phyloP scores from a whole-genome alignment of 2,113 vertebrate genomes.

The Potamarius usumacintae region DNA sequence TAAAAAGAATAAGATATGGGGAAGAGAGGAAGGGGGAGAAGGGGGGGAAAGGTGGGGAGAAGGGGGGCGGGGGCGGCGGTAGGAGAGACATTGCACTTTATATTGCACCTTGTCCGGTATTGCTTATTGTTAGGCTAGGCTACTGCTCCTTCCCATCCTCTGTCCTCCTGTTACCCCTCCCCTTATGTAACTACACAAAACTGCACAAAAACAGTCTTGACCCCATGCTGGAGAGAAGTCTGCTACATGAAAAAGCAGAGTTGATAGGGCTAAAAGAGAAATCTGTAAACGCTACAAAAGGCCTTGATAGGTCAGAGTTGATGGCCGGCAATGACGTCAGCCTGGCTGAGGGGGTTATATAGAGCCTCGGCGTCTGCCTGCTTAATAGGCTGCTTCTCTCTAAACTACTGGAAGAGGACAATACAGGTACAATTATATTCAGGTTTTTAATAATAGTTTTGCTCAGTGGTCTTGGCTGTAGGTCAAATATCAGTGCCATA shows the following conservation, averaged over 20 bases:
- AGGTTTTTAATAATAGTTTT: neutral
- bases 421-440: slow-evolving; percentile 62
- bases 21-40: too few relatives aligned
- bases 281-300: slow-evolving; percentile 30
- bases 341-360: slow-evolving; percentile 60
- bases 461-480: neutral
- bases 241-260: neutral
- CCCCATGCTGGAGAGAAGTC: slow-evolving; percentile 14
- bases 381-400: slow-evolving; percentile 32
- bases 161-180: too few relatives aligned
- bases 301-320: slow-evolving; percentile 61
- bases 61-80: too few relatives aligned
- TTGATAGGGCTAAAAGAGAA: slow-evolving; percentile 7
- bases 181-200: slow-evolving; percentile 5
- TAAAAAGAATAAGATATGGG: too few relatives aligned
- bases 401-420: slow-evolving; percentile 43
- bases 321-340: slow-evolving; percentile 60
- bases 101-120: too few relatives aligned
- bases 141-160: too few relatives aligned
- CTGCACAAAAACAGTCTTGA: slow-evolving; percentile 22
- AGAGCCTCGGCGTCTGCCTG: slow-evolving; percentile 42
- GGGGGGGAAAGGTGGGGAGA: too few relatives aligned
- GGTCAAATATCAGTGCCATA: neutral
- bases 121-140: too few relatives aligned
- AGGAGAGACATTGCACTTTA: too few relatives aligned